Percentiles rank a stretch among this genome's conserved stretches.
phyloP scores from a whole-genome alignment of 2,888 invertebrate genomes.

The Petrophora chlorosata region DNA sequence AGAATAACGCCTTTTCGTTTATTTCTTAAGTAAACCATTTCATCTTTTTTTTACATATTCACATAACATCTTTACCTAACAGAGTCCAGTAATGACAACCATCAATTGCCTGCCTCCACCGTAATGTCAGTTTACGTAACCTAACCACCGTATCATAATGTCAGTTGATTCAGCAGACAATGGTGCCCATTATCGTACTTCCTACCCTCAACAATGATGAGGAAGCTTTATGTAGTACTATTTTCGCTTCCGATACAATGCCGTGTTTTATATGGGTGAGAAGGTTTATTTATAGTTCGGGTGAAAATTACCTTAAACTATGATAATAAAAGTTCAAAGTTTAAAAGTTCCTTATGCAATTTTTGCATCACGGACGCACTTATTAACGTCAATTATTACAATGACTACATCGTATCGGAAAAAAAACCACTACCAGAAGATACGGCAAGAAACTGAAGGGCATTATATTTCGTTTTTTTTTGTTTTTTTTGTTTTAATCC shows the following conservation, averaged over 20 bases:
- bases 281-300: neutral
- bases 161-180: conserved; percentile 30
- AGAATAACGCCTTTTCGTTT: too few species aligned
- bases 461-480: too few species aligned
- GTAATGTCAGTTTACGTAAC: conserved; percentile 11
- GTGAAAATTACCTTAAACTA: neutral
- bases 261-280: neutral
- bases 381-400: too few species aligned
- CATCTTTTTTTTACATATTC: too few species aligned
- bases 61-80: neutral
- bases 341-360: too few species aligned
- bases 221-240: conserved; percentile 32
- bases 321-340: too few species aligned
- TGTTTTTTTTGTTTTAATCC: too few species aligned
- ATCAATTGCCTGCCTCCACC: neutral
- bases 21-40: too few species aligned
- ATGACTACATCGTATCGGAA: too few species aligned
- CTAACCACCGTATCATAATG: conserved; percentile 27
- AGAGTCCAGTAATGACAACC: conserved; percentile 3
- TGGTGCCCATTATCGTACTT: conserved; percentile 30
- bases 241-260: conserved; percentile 21
- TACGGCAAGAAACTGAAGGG: too few species aligned
- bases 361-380: too few species aligned
- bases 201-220: conserved; percentile 32
- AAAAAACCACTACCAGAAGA: too few species aligned